Evolutionary conservation across 2,888 invertebrate species (phyloP).

Genomic region (Rutpela maculata): DNA sequence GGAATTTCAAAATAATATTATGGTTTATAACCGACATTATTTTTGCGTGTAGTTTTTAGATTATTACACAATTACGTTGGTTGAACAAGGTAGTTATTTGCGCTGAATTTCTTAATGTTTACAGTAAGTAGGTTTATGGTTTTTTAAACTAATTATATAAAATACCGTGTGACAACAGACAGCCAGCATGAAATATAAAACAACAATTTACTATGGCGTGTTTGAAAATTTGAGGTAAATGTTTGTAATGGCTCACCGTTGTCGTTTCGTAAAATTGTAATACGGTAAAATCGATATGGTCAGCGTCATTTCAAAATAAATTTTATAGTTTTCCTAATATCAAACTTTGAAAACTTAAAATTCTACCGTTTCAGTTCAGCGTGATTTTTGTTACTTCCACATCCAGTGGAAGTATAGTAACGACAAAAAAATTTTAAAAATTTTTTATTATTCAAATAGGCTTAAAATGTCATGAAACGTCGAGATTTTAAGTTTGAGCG

Average conservation of each 20-base stretch:
- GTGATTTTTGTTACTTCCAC: too few species aligned
- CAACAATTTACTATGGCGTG: not conserved
- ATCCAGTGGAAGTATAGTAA: too few species aligned
- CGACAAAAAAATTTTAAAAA: too few species aligned
- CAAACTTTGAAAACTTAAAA: too few species aligned
- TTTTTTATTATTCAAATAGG: too few species aligned
- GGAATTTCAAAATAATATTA: conserved; percentile 5
- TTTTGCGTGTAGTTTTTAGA: not conserved
- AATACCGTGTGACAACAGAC: not conserved
- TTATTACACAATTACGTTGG: not conserved
- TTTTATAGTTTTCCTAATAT: too few species aligned
- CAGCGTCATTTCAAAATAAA: too few species aligned
- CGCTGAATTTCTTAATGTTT: not conserved
- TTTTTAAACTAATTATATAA: conserved; percentile 3
- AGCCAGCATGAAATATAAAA: not conserved
- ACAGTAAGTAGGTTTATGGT: not conserved
- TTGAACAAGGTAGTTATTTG: not conserved
- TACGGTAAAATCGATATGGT: too few species aligned
- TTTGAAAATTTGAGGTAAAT: not conserved
- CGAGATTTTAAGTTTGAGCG: too few species aligned
- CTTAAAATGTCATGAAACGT: too few species aligned
- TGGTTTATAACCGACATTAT: not conserved
- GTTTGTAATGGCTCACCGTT: not conserved
- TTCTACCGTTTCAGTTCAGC: too few species aligned
- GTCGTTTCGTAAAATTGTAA: too few species aligned